A percentile compares a stretch with the other conserved stretches of the same genome.
phyloP scores from a whole-genome alignment of 64 coral and sea anemone species.

The Dendrophyllia cribrosa region DNA sequence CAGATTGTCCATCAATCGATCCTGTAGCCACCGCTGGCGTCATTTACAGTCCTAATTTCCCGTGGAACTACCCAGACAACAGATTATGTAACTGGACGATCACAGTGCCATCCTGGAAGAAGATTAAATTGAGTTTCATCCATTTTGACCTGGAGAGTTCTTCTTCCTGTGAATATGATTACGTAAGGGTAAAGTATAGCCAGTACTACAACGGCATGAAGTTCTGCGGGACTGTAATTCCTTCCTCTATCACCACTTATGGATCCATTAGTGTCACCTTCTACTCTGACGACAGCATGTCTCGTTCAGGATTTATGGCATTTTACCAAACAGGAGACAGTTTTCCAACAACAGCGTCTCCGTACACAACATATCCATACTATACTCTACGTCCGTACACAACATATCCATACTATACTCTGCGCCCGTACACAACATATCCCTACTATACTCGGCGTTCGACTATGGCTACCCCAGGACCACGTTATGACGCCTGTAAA shows the following conservation, averaged over 20 bases:
- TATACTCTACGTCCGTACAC: neutral
- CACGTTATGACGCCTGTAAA: neutral
- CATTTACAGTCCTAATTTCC: conserved; percentile 5
- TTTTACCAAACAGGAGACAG: neutral
- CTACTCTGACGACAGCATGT: neutral
- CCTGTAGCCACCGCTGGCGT: neutral
- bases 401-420: neutral
- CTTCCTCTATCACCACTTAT: neutral
- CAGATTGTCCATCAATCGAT: conserved; percentile 4
- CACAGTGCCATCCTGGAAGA: neutral
- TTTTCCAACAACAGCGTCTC: neutral
- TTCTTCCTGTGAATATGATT: neutral
- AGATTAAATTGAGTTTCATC: neutral
- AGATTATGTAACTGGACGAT: neutral
- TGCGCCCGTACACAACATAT: neutral
- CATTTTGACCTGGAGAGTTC: neutral
- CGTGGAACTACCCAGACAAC: neutral
- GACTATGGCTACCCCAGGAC: neutral
- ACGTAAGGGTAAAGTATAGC: neutral
- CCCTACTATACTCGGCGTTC: neutral
- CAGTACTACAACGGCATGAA: neutral
- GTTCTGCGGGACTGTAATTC: neutral
- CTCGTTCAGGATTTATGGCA: conserved; percentile 4
- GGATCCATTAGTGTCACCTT: neutral
- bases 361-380: neutral